Conservation (phyloP, 2,113 vertebrate genomes). For the Panthera uncia region DNA sequence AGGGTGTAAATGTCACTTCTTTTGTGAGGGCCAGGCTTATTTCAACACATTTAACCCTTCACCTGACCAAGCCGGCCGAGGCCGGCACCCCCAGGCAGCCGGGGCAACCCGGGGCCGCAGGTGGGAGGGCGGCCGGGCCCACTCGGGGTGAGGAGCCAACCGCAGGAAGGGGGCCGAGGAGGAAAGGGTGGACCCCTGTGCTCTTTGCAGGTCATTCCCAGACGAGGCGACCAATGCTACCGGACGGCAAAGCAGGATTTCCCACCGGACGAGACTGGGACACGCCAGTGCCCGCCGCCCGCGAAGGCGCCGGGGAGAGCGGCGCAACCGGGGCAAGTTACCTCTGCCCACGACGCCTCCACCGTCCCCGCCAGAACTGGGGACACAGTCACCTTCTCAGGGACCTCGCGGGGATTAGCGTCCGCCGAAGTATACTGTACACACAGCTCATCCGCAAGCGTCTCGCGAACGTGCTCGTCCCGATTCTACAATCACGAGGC, state of each 20-base stretch:
- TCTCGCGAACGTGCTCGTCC: not conserved
- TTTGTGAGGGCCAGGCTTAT: conserved; percentile 54
- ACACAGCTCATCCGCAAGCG: too few species aligned
- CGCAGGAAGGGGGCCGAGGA: not conserved
- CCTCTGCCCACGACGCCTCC: not conserved
- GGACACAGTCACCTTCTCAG: not conserved
- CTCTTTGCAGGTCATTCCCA: not conserved
- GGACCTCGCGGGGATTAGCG: fast-evolving
- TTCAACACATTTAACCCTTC: conserved; percentile 81
- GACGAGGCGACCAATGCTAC: not conserved
- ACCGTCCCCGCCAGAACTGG: not conserved
- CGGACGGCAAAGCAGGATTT: not conserved
- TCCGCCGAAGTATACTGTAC: fast-evolving
- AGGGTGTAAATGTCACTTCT: conserved; percentile 44
- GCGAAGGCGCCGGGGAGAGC: not conserved
- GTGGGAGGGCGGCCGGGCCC: not conserved
- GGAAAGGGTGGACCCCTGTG: not conserved
- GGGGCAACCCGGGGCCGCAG: not conserved
- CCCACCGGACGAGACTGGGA: not conserved
- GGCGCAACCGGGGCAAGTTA: not conserved
- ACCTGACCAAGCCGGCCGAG: fast-evolving
- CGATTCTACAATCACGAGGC: not conserved
- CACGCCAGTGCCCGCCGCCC: not conserved
- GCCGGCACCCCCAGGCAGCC: not conserved
- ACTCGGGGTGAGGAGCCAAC: not conserved